Evolutionary conservation across 2,113 vertebrate species (phyloP).

Genomic region (Tupaia chinensis): DNA sequence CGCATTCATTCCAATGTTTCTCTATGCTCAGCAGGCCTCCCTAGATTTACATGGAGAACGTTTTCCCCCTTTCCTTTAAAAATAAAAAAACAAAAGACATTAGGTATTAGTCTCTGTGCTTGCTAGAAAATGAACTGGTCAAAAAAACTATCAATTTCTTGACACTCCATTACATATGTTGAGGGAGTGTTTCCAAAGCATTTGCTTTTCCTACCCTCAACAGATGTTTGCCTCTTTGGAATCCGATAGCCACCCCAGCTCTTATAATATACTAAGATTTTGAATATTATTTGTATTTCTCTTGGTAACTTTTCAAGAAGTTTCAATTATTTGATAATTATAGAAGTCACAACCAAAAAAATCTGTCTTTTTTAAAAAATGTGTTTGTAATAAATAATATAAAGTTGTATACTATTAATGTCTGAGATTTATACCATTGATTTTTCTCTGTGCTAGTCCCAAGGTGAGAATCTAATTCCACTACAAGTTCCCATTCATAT

Average conservation of each 20-base stretch:
- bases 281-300: conserved; percentile 45
- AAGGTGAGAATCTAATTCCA: conserved; percentile 36
- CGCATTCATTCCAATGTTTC: conserved; percentile 72
- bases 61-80: conserved; percentile 46
- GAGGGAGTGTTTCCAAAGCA: conserved; percentile 74
- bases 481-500: background rate
- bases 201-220: conserved; percentile 81
- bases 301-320: conserved; percentile 43
- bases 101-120: conserved; percentile 75
- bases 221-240: conserved; percentile 77
- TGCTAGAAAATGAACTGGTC: conserved; percentile 82
- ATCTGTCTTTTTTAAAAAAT: background rate
- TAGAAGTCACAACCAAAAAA: conserved; percentile 47
- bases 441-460: background rate
- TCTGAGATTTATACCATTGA: background rate
- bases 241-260: conserved; percentile 71
- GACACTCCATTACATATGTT: conserved; percentile 76
- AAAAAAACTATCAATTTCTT: conserved; percentile 84
- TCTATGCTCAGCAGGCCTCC: conserved; percentile 71
- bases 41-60: conserved; percentile 77
- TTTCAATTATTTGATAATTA: background rate
- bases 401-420: conserved; percentile 24
- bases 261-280: background rate
- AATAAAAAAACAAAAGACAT: conserved; percentile 41
- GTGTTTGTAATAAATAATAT: conserved; percentile 30